Conservation (phyloP, 2,797 vertebrate genomes). For the Tarsius wallacei region DNA sequence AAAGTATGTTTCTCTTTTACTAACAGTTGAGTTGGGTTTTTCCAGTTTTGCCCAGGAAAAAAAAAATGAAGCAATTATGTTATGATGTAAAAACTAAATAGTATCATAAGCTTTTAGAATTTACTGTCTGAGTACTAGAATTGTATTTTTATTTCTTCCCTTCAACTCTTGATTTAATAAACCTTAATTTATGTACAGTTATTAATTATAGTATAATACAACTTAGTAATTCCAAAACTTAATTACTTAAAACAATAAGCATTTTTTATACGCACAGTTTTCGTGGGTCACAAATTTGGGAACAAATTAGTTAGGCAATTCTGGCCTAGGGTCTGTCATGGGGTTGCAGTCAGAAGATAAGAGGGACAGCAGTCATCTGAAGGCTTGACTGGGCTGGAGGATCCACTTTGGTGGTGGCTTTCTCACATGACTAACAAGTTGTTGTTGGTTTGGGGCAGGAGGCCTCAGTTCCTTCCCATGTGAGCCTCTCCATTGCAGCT, state of each 20-base stretch:
- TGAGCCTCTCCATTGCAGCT: neutral
- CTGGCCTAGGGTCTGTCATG: neutral
- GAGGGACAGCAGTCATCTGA: neutral
- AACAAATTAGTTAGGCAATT: neutral
- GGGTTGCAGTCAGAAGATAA: neutral
- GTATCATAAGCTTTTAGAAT: neutral
- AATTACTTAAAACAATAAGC: neutral
- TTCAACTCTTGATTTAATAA: slow-evolving; percentile 39
- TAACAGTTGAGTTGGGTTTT: slow-evolving; percentile 4
- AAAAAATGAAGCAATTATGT: neutral
- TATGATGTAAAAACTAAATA: neutral
- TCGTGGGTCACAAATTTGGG: neutral
- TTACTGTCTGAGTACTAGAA: neutral
- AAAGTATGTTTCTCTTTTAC: slow-evolving; percentile 35
- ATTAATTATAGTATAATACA: neutral
- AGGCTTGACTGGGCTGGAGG: neutral
- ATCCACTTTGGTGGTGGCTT: neutral
- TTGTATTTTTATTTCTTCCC: slow-evolving; percentile 47
- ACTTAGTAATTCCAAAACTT: neutral
- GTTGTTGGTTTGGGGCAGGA: neutral
- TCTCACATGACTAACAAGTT: neutral
- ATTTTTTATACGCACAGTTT: neutral
- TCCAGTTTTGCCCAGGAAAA: neutral
- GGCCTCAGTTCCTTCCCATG: neutral
- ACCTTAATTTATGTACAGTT: neutral